These are phyloP conservation scores for Torymus texanus DNA, from an alignment of 2,888 invertebrate species.

Conservation along the genomic window DNA sequence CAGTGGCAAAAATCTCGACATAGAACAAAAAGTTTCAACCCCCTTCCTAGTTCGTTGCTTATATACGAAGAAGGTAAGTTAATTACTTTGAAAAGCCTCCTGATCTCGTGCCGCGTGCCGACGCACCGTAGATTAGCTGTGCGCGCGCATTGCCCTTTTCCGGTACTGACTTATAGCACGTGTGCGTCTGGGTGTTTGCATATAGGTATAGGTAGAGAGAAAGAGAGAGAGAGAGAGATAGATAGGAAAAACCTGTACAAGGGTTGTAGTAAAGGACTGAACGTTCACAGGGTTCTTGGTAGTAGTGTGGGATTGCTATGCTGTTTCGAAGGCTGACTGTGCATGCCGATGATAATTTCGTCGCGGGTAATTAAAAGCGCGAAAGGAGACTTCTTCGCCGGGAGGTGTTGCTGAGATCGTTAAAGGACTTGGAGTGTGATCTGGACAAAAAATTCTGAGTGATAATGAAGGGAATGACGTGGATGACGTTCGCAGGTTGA, in stretches of 20 bases:
- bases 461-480: too few relatives aligned
- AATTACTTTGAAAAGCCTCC: slow-evolving; percentile 37
- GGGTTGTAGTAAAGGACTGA: too few relatives aligned
- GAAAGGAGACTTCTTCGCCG: background rate
- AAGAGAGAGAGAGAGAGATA: too few relatives aligned
- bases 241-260: slow-evolving; percentile 25
- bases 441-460: too few relatives aligned
- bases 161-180: background rate
- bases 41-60: background rate
- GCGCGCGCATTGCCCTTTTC: slow-evolving; percentile 32
- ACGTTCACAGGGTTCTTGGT: background rate
- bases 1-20: slow-evolving; percentile 12
- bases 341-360: slow-evolving; percentile 13
- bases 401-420: too few relatives aligned
- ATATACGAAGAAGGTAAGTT: slow-evolving; percentile 34
- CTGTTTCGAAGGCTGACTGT: background rate
- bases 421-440: too few relatives aligned
- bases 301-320: background rate
- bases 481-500: too few relatives aligned
- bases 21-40: background rate
- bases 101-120: slow-evolving; percentile 28
- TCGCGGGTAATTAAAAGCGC: background rate
- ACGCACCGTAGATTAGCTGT: slow-evolving; percentile 26
- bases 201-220: background rate
- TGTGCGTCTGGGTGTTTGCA: slow-evolving; percentile 20